Evolutionary conservation across 2,797 vertebrate genomes (phyloP).

Genomic region (Urocyon cinereoargenteus): DNA sequence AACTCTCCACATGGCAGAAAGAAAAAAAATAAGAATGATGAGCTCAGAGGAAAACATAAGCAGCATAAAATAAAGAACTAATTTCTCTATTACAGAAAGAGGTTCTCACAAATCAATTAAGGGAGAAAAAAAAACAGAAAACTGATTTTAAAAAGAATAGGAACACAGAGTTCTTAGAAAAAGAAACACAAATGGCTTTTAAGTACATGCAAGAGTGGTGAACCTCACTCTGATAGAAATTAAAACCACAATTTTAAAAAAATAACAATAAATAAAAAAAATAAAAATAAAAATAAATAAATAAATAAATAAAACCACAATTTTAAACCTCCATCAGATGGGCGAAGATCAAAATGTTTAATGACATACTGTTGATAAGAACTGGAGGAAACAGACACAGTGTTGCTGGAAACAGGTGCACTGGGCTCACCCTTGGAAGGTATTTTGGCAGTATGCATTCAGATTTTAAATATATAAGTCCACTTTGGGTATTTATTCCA

Average conservation of each 20-base stretch:
- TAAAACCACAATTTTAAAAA: slow-evolving; percentile 12
- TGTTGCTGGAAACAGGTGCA: background rate
- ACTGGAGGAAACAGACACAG: background rate
- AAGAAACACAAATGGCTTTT: slow-evolving; percentile 37
- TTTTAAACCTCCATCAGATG: background rate
- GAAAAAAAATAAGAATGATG: background rate
- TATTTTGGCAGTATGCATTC: background rate
- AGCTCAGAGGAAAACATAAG: background rate
- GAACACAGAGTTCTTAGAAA: background rate
- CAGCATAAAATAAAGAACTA: background rate
- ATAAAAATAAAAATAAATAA: no score
- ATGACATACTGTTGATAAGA: background rate
- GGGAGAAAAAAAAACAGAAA: background rate
- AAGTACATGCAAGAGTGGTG: background rate
- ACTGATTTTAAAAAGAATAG: background rate
- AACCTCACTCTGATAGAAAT: background rate
- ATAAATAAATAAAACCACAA: slow-evolving; percentile 11
- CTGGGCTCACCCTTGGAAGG: background rate
- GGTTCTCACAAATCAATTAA: slow-evolving; percentile 46
- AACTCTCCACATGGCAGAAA: background rate
- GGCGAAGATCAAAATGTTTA: slow-evolving; percentile 30
- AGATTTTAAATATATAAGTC: background rate
- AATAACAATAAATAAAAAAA: no score
- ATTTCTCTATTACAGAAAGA: slow-evolving; percentile 40
- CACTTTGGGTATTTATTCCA: background rate